Percentiles rank a stretch among this genome's conserved stretches.
Evolutionary conservation across 2,888 invertebrate genomes (phyloP).

Genomic region (Caenorhabditis macrosperma): DNA sequence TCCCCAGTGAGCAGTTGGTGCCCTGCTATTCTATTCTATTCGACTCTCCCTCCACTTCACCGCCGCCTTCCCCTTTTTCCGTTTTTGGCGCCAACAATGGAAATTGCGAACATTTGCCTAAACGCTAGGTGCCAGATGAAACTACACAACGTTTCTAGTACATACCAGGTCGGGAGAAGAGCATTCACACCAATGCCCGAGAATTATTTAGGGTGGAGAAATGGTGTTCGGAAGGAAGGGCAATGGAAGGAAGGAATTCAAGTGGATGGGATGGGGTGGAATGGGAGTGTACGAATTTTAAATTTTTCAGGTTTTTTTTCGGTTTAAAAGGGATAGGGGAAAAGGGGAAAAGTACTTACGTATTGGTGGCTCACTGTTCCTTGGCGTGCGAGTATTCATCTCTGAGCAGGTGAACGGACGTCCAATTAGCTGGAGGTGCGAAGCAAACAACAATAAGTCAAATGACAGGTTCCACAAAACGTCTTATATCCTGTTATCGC

Average conservation of each 20-base stretch:
- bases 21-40: conserved; percentile 45
- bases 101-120: conserved; percentile 15
- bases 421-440: conserved; percentile 22
- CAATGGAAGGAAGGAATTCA: not conserved
- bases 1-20: conserved; percentile 47
- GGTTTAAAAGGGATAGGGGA: no score
- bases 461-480: conserved; percentile 37
- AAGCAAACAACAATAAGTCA: conserved; percentile 38
- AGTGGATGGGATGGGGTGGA: not conserved
- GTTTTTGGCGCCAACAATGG: conserved; percentile 47
- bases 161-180: no score
- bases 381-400: conserved; percentile 41
- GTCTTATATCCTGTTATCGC: conserved; percentile 14
- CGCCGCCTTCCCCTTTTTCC: conserved; percentile 43
- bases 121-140: conserved; percentile 7
- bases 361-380: conserved; percentile 10
- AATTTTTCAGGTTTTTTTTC: conserved; percentile 10
- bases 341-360: conserved; percentile 37
- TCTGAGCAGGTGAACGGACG: conserved; percentile 33
- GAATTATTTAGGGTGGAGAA: not conserved
- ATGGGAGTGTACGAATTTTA: conserved; percentile 48
- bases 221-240: conserved; percentile 9
- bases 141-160: no score
- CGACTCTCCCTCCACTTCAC: conserved; percentile 23
- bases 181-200: no score